phyloP scores from a whole-genome alignment of 2,888 invertebrate species.

The Lochmaea crataegi region DNA sequence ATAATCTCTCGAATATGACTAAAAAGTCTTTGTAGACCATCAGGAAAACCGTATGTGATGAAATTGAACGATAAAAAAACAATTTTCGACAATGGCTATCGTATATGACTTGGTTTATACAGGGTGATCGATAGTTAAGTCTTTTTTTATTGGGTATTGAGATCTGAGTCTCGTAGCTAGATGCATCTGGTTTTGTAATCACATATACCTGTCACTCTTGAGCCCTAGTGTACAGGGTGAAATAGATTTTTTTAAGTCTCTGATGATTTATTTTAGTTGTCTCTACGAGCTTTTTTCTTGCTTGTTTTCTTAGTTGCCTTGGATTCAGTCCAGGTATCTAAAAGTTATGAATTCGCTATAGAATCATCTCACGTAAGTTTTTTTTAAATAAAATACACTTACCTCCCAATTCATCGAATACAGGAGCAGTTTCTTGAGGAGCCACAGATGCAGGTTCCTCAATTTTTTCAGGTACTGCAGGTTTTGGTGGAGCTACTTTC shows the following conservation, averaged over 20 bases:
- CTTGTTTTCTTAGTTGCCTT: conserved; percentile 76
- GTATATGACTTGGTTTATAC: conserved; percentile 9
- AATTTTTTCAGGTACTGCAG: conserved; percentile 9
- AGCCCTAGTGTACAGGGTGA: conserved; percentile 33
- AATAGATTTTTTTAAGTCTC: conserved; percentile 28
- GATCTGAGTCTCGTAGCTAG: conserved; percentile 57
- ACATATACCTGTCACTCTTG: conserved; percentile 50
- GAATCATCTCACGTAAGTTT: neutral
- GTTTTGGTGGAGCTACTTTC: conserved; percentile 29
- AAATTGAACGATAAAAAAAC: neutral
- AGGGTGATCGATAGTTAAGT: conserved; percentile 34
- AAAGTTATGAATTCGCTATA: conserved; percentile 47
- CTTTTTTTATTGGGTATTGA: conserved; percentile 40
- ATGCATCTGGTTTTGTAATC: conserved; percentile 52
- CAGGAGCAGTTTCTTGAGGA: conserved; percentile 58
- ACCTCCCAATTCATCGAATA: conserved; percentile 73
- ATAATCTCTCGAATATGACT: neutral
- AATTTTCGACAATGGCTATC: conserved; percentile 11
- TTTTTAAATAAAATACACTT: conserved; percentile 44
- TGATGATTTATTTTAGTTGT: conserved; percentile 66
- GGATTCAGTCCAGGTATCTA: conserved; percentile 82
- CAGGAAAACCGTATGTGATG: neutral
- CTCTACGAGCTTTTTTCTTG: conserved; percentile 82
- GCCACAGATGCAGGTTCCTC: conserved; percentile 16
- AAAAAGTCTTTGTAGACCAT: neutral